Evolutionary conservation across 2,888 invertebrate species (phyloP).

Genomic region (Andrena haemorrhoa): DNA sequence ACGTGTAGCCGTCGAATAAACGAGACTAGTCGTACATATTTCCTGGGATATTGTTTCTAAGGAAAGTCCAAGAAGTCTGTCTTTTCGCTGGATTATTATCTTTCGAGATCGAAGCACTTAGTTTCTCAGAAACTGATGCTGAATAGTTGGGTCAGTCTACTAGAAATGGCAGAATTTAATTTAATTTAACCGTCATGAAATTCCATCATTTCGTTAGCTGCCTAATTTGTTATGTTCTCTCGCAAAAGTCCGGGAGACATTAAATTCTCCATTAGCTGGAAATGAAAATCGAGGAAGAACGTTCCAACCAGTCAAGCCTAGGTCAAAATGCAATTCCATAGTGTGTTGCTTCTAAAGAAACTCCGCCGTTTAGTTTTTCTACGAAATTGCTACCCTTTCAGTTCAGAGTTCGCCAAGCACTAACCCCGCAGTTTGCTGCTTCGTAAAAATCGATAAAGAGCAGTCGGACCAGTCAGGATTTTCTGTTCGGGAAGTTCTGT

Average conservation of each 20-base stretch:
- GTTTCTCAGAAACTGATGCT: too few relatives aligned
- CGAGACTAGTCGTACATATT: too few relatives aligned
- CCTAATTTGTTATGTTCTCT: background rate
- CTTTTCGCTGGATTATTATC: too few relatives aligned
- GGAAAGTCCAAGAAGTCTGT: too few relatives aligned
- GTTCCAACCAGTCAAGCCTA: background rate
- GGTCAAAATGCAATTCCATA: background rate
- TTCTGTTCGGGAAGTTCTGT: background rate
- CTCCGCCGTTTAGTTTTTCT: background rate
- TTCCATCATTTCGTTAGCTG: too few relatives aligned
- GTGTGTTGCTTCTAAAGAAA: background rate
- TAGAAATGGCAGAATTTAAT: too few relatives aligned
- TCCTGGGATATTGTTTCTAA: too few relatives aligned
- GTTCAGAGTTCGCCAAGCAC: conserved; percentile 25
- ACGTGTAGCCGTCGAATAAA: too few relatives aligned
- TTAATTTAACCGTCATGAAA: too few relatives aligned
- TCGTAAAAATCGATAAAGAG: conserved; percentile 63
- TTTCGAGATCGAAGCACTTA: too few relatives aligned
- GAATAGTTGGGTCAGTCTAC: too few relatives aligned
- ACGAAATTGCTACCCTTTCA: background rate
- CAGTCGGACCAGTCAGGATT: conserved; percentile 8
- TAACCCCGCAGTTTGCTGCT: conserved; percentile 39
- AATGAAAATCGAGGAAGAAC: background rate
- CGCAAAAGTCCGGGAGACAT: background rate
- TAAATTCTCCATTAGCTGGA: background rate